These are phyloP conservation scores for Ricordea florida DNA, from an alignment of 92 coral and sea anemone genomes.

Conservation along the genomic window DNA sequence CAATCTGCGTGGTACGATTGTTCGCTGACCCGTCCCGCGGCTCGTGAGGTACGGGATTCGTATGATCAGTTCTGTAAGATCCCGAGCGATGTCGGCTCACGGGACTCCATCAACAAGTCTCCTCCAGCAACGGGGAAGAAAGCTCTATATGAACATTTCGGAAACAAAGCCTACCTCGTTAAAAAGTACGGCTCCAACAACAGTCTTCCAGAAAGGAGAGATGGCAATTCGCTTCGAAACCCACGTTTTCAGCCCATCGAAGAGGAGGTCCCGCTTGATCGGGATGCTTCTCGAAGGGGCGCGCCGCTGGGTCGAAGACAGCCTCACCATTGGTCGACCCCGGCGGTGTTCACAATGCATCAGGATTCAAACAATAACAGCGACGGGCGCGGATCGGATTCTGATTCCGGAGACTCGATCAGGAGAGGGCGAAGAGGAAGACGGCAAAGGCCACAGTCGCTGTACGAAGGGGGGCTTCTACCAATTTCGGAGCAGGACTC, in stretches of 20 bases:
- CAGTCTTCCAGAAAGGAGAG: slow-evolving; percentile 72
- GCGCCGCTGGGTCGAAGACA: slow-evolving; percentile 55
- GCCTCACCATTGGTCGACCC: slow-evolving; percentile 97
- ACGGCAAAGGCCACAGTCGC: slow-evolving; percentile 79
- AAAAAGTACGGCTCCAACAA: slow-evolving; percentile 75
- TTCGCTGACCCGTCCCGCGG: slow-evolving; percentile 81
- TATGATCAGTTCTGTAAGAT: slow-evolving; percentile 90
- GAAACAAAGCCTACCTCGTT: slow-evolving; percentile 58
- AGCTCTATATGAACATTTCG: slow-evolving; percentile 71
- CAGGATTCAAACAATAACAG: slow-evolving; percentile 66
- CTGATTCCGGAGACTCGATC: slow-evolving; percentile 64
- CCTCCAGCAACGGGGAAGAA: slow-evolving; percentile 55
- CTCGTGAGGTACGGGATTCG: slow-evolving; percentile 97
- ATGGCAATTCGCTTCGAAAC: slow-evolving; percentile 42
- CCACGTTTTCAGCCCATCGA: slow-evolving; percentile 60
- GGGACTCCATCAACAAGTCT: slow-evolving; percentile 79
- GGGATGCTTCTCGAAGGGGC: slow-evolving; percentile 60
- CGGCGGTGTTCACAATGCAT: slow-evolving; percentile 78
- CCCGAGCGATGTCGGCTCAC: slow-evolving; percentile 82
- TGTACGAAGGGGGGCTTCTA: slow-evolving; percentile 65
- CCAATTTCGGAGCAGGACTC: slow-evolving; percentile 75
- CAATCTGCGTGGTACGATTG: slow-evolving; percentile 87
- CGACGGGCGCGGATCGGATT: slow-evolving; percentile 57
- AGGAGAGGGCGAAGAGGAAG: slow-evolving; percentile 57
- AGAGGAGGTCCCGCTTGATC: slow-evolving; percentile 47